These are phyloP conservation scores for Rhombomys opimus DNA, from an alignment of 2,113 vertebrate species.

Conservation along the genomic window DNA sequence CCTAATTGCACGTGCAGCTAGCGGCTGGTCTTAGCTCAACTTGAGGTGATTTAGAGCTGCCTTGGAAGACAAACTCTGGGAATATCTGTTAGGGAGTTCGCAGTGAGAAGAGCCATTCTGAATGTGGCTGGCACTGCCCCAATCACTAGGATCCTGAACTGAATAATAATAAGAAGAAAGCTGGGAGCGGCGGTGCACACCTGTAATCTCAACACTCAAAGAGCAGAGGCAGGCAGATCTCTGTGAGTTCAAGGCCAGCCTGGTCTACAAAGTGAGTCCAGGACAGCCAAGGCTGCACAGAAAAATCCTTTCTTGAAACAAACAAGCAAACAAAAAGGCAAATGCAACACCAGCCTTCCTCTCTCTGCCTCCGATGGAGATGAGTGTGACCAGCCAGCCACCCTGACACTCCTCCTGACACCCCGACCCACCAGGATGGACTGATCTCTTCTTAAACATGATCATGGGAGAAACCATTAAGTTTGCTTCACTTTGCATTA, in stretches of 20 bases:
- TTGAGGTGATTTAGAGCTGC: background rate
- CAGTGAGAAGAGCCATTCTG: background rate
- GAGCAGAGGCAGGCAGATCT: no score
- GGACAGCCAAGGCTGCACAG: no score
- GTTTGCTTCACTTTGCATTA: background rate
- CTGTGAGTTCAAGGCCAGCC: no score
- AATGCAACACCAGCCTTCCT: background rate
- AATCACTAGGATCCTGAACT: background rate
- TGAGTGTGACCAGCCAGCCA: background rate
- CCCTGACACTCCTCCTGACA: background rate
- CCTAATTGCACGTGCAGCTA: background rate
- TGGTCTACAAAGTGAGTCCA: no score
- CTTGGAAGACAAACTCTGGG: background rate
- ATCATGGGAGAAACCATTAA: background rate
- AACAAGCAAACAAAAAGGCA: no score
- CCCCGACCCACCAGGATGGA: background rate
- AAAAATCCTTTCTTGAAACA: no score
- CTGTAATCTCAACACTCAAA: no score
- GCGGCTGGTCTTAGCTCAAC: background rate
- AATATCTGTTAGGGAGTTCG: background rate
- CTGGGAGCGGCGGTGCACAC: no score
- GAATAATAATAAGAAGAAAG: background rate
- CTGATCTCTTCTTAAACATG: background rate
- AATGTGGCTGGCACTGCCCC: background rate
- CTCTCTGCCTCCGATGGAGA: background rate